Evolutionary conservation across 2,888 invertebrate species (phyloP), one percentile per base, ranked within the genome.

Genomic region (Drosophila falleni): DNA sequence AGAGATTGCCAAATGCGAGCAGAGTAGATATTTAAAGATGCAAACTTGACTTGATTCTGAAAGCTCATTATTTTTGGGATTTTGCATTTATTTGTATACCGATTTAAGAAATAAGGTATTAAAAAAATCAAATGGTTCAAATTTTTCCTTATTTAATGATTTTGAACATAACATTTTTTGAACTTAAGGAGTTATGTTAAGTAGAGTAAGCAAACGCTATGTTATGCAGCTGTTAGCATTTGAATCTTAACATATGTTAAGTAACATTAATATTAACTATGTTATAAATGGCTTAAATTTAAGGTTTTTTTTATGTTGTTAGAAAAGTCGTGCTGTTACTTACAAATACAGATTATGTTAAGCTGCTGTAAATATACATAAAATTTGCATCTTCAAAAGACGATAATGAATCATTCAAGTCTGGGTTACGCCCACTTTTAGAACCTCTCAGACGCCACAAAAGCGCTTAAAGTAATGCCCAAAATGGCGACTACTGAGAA

Each of bases 401-500:
- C 44, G 44, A 15, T 44, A 56, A 56, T 44, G 44, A 56, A 44
- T 54, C 44, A 47, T 59, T 39, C 13, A 13, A 37, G 39, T 23
- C 11, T 39, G 10, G 5, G 29, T 23, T 16, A 5, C 37, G 44
- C 23, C 50, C 29, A 37, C 37, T 41, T n/a, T 51, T 31, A 54
- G 67, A 53, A 49, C 35, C 55, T 35, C 39, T 41, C 46, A 37
- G 41, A 44, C 8, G n/a, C 19, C 15, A 39, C 11, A 10, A 44
- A 23, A 15, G 19, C 16, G 29, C 31, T 47, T 58, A 42, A 23
- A 23, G 49, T 59, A 53, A 54, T 54, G 53, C 26, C 44, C 53
- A 41, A 66, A 62, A 26, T 60, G 53, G 56, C 42, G 49, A 58
- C 55, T 59, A 41, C 44, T 44, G 53, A 6, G 9, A n/a, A 11